A percentile compares a stretch with the other conserved stretches of the same genome.
phyloP scores from a whole-genome alignment of 2,797 vertebrate genomes.

The Channa striata region DNA sequence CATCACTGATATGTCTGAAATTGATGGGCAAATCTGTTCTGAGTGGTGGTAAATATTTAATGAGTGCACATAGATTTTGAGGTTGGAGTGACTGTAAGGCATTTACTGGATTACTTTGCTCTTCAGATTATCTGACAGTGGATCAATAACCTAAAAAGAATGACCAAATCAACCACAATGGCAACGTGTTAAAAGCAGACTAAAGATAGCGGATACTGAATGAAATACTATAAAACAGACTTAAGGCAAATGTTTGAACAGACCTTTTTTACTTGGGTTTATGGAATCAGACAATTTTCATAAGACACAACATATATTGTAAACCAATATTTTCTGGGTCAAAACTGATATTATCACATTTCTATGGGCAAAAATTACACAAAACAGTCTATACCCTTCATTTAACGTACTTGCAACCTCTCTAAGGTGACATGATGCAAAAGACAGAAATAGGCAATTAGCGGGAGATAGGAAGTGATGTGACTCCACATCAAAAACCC shows the following conservation, averaged over 20 bases:
- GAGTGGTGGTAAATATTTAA: conserved; percentile 51
- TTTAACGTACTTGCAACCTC: neutral
- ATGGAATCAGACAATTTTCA: neutral
- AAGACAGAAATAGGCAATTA: conserved; percentile 31
- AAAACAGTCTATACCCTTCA: neutral
- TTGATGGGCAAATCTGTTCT: conserved; percentile 29
- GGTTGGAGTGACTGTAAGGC: neutral
- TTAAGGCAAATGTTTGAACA: neutral
- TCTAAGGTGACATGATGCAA: conserved; percentile 13
- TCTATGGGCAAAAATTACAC: neutral
- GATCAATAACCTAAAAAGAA: conserved; percentile 21
- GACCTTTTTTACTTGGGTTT: neutral
- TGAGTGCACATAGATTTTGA: conserved; percentile 8
- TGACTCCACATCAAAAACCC: conserved; percentile 32
- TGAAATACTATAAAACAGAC: neutral
- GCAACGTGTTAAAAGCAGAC: neutral
- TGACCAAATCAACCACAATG: neutral
- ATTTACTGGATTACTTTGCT: conserved; percentile 26
- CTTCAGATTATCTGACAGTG: conserved; percentile 16
- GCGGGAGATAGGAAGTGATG: conserved; percentile 9
- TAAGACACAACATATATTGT: neutral
- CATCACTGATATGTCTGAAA: conserved; percentile 29
- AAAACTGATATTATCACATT: neutral
- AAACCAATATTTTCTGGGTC: neutral
- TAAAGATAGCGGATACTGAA: neutral